phyloP scores from a whole-genome alignment of 2,888 invertebrate genomes.

The Lithophane ornitopus region DNA sequence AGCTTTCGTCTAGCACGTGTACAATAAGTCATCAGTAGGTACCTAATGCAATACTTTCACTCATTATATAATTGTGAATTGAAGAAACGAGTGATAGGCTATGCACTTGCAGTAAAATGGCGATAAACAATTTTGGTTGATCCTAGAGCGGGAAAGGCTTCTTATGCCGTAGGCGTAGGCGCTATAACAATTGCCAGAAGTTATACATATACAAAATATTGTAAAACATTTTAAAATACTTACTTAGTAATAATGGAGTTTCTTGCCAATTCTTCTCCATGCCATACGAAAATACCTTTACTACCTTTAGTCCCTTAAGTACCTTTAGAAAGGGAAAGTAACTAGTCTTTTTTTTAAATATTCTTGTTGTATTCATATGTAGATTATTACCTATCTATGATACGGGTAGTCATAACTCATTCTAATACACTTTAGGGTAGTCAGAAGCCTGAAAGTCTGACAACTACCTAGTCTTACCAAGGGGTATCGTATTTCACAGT shows the following conservation, averaged over 20 bases:
- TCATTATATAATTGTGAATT: not conserved
- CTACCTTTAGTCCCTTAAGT: too few species aligned
- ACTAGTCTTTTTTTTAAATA: too few species aligned
- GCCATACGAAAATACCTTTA: too few species aligned
- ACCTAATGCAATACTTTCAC: slow-evolving; percentile 37
- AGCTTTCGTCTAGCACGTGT: slow-evolving; percentile 30
- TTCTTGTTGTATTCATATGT: too few species aligned
- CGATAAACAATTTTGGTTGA: not conserved
- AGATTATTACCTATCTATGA: not conserved
- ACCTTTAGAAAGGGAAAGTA: too few species aligned
- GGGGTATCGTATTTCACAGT: not conserved
- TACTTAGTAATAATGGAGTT: too few species aligned
- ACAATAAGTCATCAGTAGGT: slow-evolving; percentile 8
- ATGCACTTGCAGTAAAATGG: not conserved
- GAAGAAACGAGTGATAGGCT: not conserved
- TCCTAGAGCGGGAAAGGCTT: not conserved
- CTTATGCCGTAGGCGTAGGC: not conserved
- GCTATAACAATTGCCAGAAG: not conserved
- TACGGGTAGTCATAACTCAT: not conserved
- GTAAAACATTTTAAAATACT: too few species aligned
- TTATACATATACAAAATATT: too few species aligned
- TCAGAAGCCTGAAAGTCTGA: not conserved
- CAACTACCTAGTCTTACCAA: not conserved
- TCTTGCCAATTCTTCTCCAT: too few species aligned
- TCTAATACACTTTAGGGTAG: not conserved